A percentile compares a stretch with the other conserved stretches of the same genome.
Evolutionary conservation across 92 coral and sea anemone genomes (phyloP).

Genomic region (Plumapathes pennacea): DNA sequence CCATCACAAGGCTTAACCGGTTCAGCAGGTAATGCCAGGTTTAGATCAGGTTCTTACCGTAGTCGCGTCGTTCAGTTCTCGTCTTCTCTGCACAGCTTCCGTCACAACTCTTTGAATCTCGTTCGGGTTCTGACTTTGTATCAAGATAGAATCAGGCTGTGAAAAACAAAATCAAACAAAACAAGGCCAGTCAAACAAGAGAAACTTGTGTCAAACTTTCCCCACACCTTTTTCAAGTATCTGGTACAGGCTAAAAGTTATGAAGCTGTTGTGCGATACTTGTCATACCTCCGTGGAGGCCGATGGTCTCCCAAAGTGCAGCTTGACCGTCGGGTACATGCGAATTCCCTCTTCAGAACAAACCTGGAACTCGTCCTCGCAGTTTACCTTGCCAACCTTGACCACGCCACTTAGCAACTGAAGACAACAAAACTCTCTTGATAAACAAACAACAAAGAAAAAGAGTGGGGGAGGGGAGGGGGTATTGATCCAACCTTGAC

Average conservation of each 20-base stretch:
- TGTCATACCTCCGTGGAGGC: no score
- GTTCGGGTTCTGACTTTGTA: slow-evolving; percentile 58
- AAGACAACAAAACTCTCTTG: neutral
- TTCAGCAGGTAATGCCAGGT: no score
- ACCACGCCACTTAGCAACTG: slow-evolving; percentile 82
- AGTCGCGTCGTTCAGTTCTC: slow-evolving; percentile 21
- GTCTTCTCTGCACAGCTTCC: slow-evolving; percentile 37
- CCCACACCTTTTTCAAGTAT: no score
- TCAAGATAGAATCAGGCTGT: slow-evolving; percentile 44
- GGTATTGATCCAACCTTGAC: slow-evolving; percentile 76
- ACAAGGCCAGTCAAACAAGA: neutral
- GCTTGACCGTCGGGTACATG: slow-evolving; percentile 78
- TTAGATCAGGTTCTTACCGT: neutral
- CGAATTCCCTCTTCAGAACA: slow-evolving; percentile 84
- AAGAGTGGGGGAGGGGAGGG: no score
- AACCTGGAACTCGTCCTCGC: slow-evolving; percentile 76
- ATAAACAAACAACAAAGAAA: no score
- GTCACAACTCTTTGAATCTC: slow-evolving; percentile 45
- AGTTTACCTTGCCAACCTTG: slow-evolving; percentile 80
- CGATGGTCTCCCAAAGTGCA: slow-evolving; percentile 80
- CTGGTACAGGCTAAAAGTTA: no score
- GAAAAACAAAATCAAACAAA: slow-evolving; percentile 30
- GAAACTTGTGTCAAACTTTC: neutral
- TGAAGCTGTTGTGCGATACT: no score
- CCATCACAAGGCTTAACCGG: no score